A percentile compares a stretch with the other conserved stretches of the same genome.
Conservation (phyloP, 92 coral and sea anemone genomes). For the Desmophyllum pertusum region DNA sequence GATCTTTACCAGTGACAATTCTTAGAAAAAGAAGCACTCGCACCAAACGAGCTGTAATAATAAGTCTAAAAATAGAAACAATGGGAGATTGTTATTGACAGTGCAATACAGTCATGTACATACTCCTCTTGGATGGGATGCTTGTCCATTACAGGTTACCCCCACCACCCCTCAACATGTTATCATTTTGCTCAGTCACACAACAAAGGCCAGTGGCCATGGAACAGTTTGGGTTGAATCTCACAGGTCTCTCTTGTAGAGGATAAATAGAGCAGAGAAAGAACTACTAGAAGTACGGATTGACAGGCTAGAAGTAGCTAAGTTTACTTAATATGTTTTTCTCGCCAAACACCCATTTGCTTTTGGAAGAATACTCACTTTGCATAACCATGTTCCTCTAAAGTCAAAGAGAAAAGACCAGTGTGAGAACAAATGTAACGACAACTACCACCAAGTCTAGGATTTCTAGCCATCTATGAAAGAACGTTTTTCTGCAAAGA, state of each 20-base stretch:
- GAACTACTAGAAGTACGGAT: too few relatives aligned
- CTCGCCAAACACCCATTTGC: background rate
- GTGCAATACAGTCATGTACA: background rate
- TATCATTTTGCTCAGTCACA: too few relatives aligned
- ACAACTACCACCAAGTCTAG: conserved; percentile 82
- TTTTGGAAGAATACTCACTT: conserved; percentile 68
- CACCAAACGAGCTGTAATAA: conserved; percentile 86
- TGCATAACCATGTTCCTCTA: conserved; percentile 76
- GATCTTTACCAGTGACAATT: conserved; percentile 90
- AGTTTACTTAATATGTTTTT: too few relatives aligned
- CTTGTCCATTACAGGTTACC: too few relatives aligned
- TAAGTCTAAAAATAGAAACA: conserved; percentile 58
- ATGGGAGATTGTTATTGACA: background rate
- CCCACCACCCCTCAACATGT: too few relatives aligned
- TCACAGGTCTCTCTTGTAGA: too few relatives aligned
- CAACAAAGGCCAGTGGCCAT: too few relatives aligned
- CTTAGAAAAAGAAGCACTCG: conserved; percentile 91
- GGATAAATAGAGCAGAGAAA: too few relatives aligned
- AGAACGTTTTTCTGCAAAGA: conserved; percentile 74
- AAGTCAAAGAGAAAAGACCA: conserved; percentile 73
- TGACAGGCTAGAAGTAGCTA: too few relatives aligned
- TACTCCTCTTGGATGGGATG: too few relatives aligned
- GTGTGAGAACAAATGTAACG: conserved; percentile 80
- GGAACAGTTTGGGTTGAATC: too few relatives aligned
- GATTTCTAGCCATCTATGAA: conserved; percentile 94